Base-by-base conservation (phyloP, 1,140 invertebrate genomes). In the Diorhabda sublineata region DNA sequence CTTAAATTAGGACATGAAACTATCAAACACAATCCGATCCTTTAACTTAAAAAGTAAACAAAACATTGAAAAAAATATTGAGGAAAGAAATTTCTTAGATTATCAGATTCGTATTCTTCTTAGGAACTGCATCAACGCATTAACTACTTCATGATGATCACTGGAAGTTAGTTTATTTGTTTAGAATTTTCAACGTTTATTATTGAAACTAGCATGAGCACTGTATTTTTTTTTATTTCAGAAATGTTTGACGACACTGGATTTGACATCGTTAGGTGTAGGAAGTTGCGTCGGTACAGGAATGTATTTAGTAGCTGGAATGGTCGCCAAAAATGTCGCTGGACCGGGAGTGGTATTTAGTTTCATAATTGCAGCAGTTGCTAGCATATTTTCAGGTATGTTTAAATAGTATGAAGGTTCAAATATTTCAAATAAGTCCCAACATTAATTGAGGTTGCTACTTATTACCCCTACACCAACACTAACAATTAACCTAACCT, bases 251-350 rank as follows among this genome's bases (percentile, higher is more conserved):
- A 93, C 93, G 62, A 95, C 94, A 43, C 79, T 93, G 78, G 94
- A 97, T 83, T 83, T 96, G 75, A 94, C 92, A 61, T 96, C 94
- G 5, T 84, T 96, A 72, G 93, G 93, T n/a, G 93, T 96, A 47
- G 95, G 95, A 58, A 95, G 93, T 60, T 96, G 94, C 80, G 93
- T 95, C 6, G 94, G 94, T 58, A 96, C 95, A 26, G 95, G 94
- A 69, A 96, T 96, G 93, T 96, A 96, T 81, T 84, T 96, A 66
- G 93, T 95, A 8, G 89, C 92, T n/a, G 93, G 93, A 60, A 92
- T 95, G 90, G 92, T 95, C 60, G 93, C 94, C 42, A 87, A 87
- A 77, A 93, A 89, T 73, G 88, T 91, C 71, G 92, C 93, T 45
- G 94, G 94, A n/a, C 94, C 94, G 43, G 93, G 90, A 58, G 93